phyloP scores from a whole-genome alignment of 1,140 invertebrate genomes.

The Meloidogyne exigua region DNA sequence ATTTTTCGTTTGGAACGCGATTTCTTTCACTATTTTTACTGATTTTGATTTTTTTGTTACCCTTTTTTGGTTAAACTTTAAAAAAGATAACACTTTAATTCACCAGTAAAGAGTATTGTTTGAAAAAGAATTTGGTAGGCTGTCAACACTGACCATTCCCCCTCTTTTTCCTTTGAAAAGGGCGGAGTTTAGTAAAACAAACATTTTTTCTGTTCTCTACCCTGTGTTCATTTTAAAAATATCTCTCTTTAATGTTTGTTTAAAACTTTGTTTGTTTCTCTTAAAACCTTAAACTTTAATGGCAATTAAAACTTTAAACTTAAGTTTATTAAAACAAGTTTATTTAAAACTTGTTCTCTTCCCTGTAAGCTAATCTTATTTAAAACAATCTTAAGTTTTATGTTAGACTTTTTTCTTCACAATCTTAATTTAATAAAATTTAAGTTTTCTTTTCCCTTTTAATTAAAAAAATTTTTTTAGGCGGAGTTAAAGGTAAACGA shows the following conservation, averaged over 20 bases:
- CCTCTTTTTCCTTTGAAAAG: background rate
- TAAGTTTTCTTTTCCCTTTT: no score
- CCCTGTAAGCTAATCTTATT: no score
- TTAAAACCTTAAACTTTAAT: no score
- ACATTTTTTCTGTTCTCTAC: background rate
- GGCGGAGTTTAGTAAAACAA: background rate
- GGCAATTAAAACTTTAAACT: no score
- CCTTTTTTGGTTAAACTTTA: background rate
- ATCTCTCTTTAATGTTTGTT: background rate
- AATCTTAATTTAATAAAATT: no score
- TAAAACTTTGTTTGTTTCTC: no score
- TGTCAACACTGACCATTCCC: background rate
- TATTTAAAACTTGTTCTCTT: no score
- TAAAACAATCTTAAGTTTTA: no score
- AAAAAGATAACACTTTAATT: background rate
- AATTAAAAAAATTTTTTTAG: no score
- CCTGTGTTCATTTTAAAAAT: background rate
- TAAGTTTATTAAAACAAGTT: no score
- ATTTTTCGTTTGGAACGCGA: constrained; percentile 24
- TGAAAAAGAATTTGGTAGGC: background rate
- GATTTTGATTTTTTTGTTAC: constrained; percentile 2
- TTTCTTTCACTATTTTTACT: constrained; percentile 1
- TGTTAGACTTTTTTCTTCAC: no score
- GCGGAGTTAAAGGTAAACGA: no score
- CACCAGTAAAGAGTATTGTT: background rate